A percentile compares a stretch with the other conserved stretches of the same genome.
These are phyloP conservation scores for Frankliniella intonsa DNA, from an alignment of 2,888 invertebrate species.

Conservation along the genomic window DNA sequence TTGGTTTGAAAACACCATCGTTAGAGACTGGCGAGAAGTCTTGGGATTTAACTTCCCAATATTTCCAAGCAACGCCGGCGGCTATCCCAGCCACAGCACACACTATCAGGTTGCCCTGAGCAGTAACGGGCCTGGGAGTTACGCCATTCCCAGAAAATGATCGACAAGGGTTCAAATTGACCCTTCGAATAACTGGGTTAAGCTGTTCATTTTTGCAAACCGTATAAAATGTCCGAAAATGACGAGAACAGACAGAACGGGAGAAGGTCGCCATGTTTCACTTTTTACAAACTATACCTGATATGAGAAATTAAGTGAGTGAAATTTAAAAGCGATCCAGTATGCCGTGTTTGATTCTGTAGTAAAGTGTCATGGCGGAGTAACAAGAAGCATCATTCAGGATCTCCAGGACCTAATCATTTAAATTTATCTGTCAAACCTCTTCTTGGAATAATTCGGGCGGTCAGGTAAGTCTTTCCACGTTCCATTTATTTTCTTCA, in stretches of 20 bases:
- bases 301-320: neutral
- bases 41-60: neutral
- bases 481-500: no score
- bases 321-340: neutral
- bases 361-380: neutral
- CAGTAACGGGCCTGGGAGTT: neutral
- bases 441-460: no score
- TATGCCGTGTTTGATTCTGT: no score
- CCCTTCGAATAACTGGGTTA: neutral
- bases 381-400: no score
- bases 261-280: slow-evolving; percentile 12
- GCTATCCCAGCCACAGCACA: neutral
- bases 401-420: no score
- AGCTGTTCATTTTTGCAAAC: slow-evolving; percentile 12
- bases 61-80: neutral
- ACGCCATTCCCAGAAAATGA: neutral
- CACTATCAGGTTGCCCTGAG: neutral
- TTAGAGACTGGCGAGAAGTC: neutral
- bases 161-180: neutral
- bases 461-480: no score
- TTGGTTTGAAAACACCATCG: neutral
- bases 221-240: neutral
- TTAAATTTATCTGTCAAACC: no score
- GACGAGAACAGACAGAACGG: neutral
- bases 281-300: neutral